These are phyloP conservation scores for Callinectes sapidus DNA, from an alignment of 2,888 invertebrate genomes.

Conservation along the genomic window DNA sequence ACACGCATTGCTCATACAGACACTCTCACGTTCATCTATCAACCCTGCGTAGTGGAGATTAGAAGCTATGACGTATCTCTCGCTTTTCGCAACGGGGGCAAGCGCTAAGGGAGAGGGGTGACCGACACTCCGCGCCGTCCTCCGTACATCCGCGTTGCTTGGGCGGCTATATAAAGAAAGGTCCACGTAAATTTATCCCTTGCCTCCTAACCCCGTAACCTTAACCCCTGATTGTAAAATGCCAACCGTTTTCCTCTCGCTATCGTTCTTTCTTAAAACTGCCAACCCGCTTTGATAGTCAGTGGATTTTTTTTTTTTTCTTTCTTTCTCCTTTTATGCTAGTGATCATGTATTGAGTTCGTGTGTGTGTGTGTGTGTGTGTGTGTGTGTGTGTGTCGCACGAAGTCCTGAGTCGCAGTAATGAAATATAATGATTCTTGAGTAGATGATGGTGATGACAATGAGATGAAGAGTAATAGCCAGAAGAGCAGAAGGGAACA, in stretches of 20 bases:
- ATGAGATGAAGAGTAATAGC: constrained; percentile 31
- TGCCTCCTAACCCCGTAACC: neutral
- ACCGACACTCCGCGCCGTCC: neutral
- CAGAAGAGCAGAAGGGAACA: neutral
- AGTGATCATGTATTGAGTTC: neutral
- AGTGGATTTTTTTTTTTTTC: neutral
- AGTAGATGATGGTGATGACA: constrained; percentile 36
- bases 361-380: constrained; percentile 37
- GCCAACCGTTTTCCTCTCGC: neutral
- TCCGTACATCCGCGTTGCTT: neutral
- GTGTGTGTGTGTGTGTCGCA: neutral
- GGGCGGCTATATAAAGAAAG: neutral
- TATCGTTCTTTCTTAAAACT: neutral
- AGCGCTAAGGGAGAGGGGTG: neutral
- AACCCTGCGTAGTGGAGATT: neutral
- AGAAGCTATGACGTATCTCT: neutral
- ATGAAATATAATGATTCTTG: constrained; percentile 34
- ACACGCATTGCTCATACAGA: neutral
- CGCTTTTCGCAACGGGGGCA: neutral
- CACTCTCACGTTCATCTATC: neutral
- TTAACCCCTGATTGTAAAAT: constrained; percentile 1
- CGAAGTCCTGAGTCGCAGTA: neutral
- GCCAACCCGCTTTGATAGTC: neutral
- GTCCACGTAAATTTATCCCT: neutral
- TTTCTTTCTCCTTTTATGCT: too few relatives aligned